Evolutionary conservation across 1,140 invertebrate genomes (phyloP), one percentile per base, ranked within the genome.

Genomic region (Helicoverpa armigera): DNA sequence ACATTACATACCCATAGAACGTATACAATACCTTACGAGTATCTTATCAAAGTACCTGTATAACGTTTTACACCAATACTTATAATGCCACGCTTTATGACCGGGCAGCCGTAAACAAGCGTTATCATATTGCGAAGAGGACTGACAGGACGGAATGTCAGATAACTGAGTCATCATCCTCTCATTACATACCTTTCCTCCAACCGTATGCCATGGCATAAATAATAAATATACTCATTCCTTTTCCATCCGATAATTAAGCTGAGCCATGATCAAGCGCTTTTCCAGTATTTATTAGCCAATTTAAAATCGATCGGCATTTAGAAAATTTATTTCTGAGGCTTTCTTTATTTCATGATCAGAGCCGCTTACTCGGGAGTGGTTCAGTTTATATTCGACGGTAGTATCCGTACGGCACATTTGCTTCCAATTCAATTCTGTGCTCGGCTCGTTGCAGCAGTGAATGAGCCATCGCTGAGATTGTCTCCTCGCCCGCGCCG

Each of bases 391-490:
- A 92, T 92, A 91, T 93, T 91, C 91, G 92, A 86, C 87, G 88
- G 88, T 85, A 88, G 89, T 89, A 88, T 91, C 87, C 83, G 88
- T 88, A 92, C 88, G 92, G 90, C 86, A 93, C 89, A 94, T 93
- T 94, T 93, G 89, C 88, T 92, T 91, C 88, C 91, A 94, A 94
- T 94, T 94, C 91, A 92, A 93, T 93, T 93, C 91, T 91, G 86
- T 90, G 82, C 85, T 90, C 91, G 91, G 88, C 87, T 92, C 90
- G 90, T 91, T 90, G 90, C 92, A 92, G 87, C 88, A 89, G 81
- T 88, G 91, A 93, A 92, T 93, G 89, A 93, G 91, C 91, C 89
- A 92, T 93, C 89, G 87, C 83, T 80, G 89, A 90, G 89, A 93
- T 93, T 92, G 91, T 91, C 88, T 88, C 87, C 72, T 77, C 72